A percentile compares a stretch with the other conserved stretches of the same genome.
phyloP scores from a whole-genome alignment of 2,888 invertebrate genomes.

The Eupithecia subfuscata region DNA sequence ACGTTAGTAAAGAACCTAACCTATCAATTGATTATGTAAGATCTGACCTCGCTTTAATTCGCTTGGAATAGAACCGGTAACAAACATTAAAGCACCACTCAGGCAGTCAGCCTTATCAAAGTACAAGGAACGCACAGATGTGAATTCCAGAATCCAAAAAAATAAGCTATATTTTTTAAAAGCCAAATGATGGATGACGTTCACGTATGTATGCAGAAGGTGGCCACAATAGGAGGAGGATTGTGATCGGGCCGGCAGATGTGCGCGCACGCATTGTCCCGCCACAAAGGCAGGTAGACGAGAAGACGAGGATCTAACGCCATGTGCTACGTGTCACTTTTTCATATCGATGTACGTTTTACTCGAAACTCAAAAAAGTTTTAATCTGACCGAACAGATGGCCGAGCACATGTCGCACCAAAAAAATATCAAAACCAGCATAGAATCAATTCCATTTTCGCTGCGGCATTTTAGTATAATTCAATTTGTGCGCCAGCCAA shows the following conservation, averaged over 20 bases:
- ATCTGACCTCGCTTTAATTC: slow-evolving; percentile 65
- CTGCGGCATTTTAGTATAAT: slow-evolving; percentile 52
- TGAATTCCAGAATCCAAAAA: neutral
- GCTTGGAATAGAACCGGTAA: slow-evolving; percentile 39
- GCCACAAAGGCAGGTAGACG: slow-evolving; percentile 80
- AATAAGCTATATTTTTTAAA: slow-evolving; percentile 15
- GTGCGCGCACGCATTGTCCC: slow-evolving; percentile 74
- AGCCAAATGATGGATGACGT: slow-evolving; percentile 53
- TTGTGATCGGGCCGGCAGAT: slow-evolving; percentile 71
- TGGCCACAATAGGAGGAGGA: slow-evolving; percentile 53
- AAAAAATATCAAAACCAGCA: slow-evolving; percentile 55
- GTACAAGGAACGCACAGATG: slow-evolving; percentile 5
- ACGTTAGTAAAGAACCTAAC: slow-evolving; percentile 47
- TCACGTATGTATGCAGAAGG: slow-evolving; percentile 52
- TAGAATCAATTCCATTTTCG: slow-evolving; percentile 40
- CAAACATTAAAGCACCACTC: slow-evolving; percentile 1
- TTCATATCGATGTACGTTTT: slow-evolving; percentile 73
- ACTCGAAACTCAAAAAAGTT: slow-evolving; percentile 71
- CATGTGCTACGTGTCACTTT: slow-evolving; percentile 83
- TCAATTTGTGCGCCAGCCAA: slow-evolving; percentile 54
- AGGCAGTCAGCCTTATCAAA: neutral
- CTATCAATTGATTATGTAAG: slow-evolving; percentile 66
- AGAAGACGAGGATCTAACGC: slow-evolving; percentile 66
- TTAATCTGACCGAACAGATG: slow-evolving; percentile 82
- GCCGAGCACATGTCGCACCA: slow-evolving; percentile 71